A percentile compares a stretch with the other conserved stretches of the same genome.
phyloP scores from a whole-genome alignment of 2,113 vertebrate genomes.

The Herpetotheres cachinnans region DNA sequence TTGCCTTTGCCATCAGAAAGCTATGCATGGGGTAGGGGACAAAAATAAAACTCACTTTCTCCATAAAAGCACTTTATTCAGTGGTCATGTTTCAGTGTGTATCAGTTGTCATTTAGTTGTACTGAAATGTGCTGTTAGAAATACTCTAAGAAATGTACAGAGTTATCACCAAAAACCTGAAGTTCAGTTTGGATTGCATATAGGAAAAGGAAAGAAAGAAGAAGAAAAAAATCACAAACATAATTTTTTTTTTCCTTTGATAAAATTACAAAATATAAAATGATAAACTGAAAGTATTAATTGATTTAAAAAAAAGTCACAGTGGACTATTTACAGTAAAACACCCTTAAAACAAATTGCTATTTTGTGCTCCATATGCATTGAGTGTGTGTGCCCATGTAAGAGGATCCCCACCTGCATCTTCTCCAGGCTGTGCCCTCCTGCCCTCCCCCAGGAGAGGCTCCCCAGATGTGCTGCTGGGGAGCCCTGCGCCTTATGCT shows the following conservation, averaged over 20 bases:
- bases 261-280: constrained; percentile 71
- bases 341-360: constrained; percentile 5
- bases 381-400: background rate
- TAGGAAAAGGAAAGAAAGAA: constrained; percentile 22
- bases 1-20: background rate
- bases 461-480: background rate
- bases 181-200: constrained; percentile 61
- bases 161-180: constrained; percentile 57
- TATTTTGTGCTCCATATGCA: background rate
- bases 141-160: constrained; percentile 53
- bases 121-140: constrained; percentile 62
- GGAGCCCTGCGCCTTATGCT: background rate
- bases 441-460: background rate
- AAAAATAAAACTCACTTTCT: constrained; percentile 46
- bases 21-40: background rate
- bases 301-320: constrained; percentile 3
- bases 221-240: background rate
- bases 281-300: constrained; percentile 41
- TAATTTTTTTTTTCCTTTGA: background rate
- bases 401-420: background rate
- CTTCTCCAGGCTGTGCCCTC: background rate
- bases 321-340: constrained; percentile 65
- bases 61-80: constrained; percentile 77
- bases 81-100: constrained; percentile 59
- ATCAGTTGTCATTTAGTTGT: constrained; percentile 40